Evolutionary conservation across 2,888 invertebrate genomes (phyloP).

Genomic region (Chymomyza caudatula): DNA sequence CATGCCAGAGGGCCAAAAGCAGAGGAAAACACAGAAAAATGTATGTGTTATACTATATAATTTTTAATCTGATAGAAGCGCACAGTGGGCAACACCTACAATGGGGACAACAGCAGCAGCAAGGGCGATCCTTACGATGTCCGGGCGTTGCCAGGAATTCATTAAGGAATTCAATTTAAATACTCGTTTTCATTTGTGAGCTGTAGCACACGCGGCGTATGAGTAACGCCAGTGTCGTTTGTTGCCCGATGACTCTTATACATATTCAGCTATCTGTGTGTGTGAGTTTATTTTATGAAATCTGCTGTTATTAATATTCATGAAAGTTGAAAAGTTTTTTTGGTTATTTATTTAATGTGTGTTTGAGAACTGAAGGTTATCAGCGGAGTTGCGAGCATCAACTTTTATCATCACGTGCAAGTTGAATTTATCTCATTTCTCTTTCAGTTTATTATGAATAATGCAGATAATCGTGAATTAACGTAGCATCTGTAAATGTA

Average conservation of each 20-base stretch:
- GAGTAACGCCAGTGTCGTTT: constrained; percentile 47
- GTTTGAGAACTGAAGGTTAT: constrained; percentile 14
- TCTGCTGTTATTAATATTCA: constrained; percentile 68
- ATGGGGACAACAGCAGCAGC: constrained; percentile 30
- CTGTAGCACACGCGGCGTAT: constrained; percentile 42
- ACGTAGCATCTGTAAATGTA: constrained; percentile 7
- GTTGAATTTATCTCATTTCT: constrained; percentile 16
- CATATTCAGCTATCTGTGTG: neutral
- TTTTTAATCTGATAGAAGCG: constrained; percentile 50
- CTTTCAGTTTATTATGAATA: constrained; percentile 30
- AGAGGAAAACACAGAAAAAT: neutral
- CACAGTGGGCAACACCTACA: constrained; percentile 46
- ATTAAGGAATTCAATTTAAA: constrained; percentile 70
- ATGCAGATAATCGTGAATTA: constrained; percentile 49
- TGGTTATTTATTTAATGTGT: constrained; percentile 67
- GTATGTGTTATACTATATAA: constrained; percentile 12
- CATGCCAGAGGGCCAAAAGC: neutral
- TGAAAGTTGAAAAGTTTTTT: constrained; percentile 66
- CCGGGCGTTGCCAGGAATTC: constrained; percentile 52
- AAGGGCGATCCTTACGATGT: constrained; percentile 16
- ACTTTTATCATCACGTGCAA: constrained; percentile 44
- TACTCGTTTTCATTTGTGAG: constrained; percentile 58
- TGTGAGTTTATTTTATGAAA: constrained; percentile 34
- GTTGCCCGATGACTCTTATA: constrained; percentile 18
- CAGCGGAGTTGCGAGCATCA: constrained; percentile 38